Evolutionary conservation across 1,140 invertebrate genomes (phyloP), one percentile per base, ranked within the genome.

Genomic region (Panonychus citri): DNA sequence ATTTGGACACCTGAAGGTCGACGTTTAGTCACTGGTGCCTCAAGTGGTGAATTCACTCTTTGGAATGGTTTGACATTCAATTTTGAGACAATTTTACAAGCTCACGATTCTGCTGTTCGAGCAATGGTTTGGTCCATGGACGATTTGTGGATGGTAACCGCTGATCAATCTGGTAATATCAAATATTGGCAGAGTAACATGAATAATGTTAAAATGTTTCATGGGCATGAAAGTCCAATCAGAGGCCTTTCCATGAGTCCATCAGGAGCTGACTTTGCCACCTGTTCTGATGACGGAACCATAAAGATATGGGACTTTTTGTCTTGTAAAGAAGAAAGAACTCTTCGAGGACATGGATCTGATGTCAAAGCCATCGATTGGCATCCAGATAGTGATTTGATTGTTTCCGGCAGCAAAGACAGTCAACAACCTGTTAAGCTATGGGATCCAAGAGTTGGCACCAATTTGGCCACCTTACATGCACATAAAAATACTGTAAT

Each of bases 131-230:
- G 95, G 95, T 96, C 89, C 39, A 87, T 96, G 68, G 94, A 91
- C 68, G 93, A 97, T 73, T 82, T 84, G 62, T 99, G 95, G 95
- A 94, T 99, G 89, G 84, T 98, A 43, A 98, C 94, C 0, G 95
- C 87, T 13, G 95, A 99, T 73, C 90, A 98, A 68, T 81, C 82
- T 49, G 95, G 95, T 34, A 98, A 88, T 68, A 87, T 99, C 48
- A 99, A 99, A 67, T 99, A 99, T 74, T 99, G 95, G 95, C 95
- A 99, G 76, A 91, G 89, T 62, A 99, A 99, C 73, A 99, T 99
- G 94, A 99, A 99, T 75, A 99, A 98, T 74, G 95, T 99, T 24
- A 97, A 98, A 78, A 96, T 98, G 89, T 99, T 93, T 77, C 93
- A 97, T 75, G 95, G 91, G 30, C 95, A 99, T 73, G 97, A 98